phyloP scores from a whole-genome alignment of 2,888 invertebrate genomes.

The Thumatha senex region DNA sequence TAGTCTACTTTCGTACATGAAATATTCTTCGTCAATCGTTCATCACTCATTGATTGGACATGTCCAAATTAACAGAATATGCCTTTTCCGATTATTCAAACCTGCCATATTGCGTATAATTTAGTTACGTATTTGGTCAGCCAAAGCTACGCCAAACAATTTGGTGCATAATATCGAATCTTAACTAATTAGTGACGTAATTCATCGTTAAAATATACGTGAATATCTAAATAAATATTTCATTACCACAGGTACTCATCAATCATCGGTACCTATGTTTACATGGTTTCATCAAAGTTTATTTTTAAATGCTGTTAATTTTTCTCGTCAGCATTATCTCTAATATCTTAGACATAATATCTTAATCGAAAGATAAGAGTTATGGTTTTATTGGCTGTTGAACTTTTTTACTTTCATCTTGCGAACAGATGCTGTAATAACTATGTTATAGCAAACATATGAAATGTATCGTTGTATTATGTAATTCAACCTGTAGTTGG shows the following conservation, averaged over 20 bases:
- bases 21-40: too few species aligned
- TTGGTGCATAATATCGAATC: too few species aligned
- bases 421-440: constrained; percentile 7
- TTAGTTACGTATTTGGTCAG: too few species aligned
- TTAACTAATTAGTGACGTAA: too few species aligned
- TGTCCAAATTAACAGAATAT: too few species aligned
- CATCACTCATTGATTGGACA: too few species aligned
- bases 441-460: constrained; percentile 2
- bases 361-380: background rate
- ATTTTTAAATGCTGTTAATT: background rate
- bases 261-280: background rate
- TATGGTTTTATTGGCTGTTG: constrained; percentile 3
- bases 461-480: background rate
- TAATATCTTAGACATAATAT: background rate
- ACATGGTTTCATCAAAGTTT: background rate
- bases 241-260: background rate
- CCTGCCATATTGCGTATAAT: too few species aligned
- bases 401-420: constrained; percentile 7
- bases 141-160: too few species aligned
- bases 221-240: background rate
- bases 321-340: background rate
- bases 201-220: background rate
- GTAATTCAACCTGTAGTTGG: background rate
- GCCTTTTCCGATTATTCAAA: too few species aligned
- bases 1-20: too few species aligned